Evolutionary conservation across 2,888 invertebrate species (phyloP), one percentile per base, ranked within the genome.

Genomic region (Pseudococcus longispinus): DNA sequence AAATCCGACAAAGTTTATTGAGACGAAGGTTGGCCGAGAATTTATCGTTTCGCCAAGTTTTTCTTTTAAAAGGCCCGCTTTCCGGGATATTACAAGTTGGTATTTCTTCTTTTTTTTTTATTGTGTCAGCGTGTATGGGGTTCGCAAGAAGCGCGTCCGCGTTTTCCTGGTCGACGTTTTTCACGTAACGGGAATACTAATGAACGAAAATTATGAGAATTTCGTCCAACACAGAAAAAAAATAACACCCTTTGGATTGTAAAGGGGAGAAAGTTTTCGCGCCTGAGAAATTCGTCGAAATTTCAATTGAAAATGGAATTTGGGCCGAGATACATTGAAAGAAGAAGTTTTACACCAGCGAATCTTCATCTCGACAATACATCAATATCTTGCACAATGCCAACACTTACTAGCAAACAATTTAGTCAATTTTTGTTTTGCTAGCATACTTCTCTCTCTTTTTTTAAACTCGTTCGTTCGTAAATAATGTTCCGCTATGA

Each of bases 191-290:
- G 77, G 77, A 80, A 80, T 80, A 80, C 77, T 80, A 80, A 80
- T 80, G 77, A 80, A 80, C 77, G 77, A 80, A 80, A 80, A 80
- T 80, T 80, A 80, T 80, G 77, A 80, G 77, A 80, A 80, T 80
- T 80, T 80, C 77, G 37, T 29, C 29, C 70, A 3, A 0, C 15
- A 11, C 23, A 65, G 20, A 70, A 70, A 70, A 70, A 65, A 42
- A 80, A 42, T 4, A 29, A 20, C 9, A 60, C 9, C 55, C 60
- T 60, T 23, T 23, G 23, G 29, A 70, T 29, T 70, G 29, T 70
- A 29, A 32, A 70, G 18, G 70, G 18, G 42, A 60, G 32, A 80
- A 80, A 80, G 20, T 80, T 80, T 80, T 80, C 77, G 77, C 77
- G 77, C 77, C 77, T 42, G 77, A 80, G 13, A 80, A 80, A 80